These are phyloP conservation scores for Ditylenchus weischeri DNA, from an alignment of 2,888 invertebrate genomes.

Conservation along the genomic window DNA sequence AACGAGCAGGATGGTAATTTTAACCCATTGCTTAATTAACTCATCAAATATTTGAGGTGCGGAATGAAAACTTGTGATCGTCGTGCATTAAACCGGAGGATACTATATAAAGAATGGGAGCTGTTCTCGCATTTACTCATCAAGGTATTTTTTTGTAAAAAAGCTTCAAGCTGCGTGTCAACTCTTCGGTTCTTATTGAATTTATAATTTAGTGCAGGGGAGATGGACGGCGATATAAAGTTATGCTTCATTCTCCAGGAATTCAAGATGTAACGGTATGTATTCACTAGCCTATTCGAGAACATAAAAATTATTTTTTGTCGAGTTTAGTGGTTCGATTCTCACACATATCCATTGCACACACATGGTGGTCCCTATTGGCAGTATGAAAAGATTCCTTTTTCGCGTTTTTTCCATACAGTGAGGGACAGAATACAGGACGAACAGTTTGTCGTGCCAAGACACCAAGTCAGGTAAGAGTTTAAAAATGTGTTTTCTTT, in stretches of 20 bases:
- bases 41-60: no score
- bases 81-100: constrained; percentile 37
- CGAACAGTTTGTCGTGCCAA: constrained; percentile 32
- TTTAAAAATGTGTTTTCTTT: not conserved
- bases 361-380: constrained; percentile 96
- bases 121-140: constrained; percentile 53
- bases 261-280: constrained; percentile 71
- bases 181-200: not conserved
- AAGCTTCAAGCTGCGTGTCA: not conserved
- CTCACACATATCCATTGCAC: constrained; percentile 78
- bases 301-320: no score
- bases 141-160: constrained; percentile 36
- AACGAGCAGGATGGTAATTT: constrained; percentile 52
- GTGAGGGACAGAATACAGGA: constrained; percentile 56
- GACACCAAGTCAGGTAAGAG: not conserved
- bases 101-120: constrained; percentile 46
- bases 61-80: no score
- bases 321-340: constrained; percentile 73
- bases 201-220: constrained; percentile 67
- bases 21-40: no score
- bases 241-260: constrained; percentile 75
- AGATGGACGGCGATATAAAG: constrained; percentile 84
- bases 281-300: not conserved
- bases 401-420: constrained; percentile 52
- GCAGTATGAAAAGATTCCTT: constrained; percentile 72